Evolutionary conservation across 2,888 invertebrate genomes (phyloP), one percentile per base, ranked within the genome.

Genomic region (Lypha dubia): DNA sequence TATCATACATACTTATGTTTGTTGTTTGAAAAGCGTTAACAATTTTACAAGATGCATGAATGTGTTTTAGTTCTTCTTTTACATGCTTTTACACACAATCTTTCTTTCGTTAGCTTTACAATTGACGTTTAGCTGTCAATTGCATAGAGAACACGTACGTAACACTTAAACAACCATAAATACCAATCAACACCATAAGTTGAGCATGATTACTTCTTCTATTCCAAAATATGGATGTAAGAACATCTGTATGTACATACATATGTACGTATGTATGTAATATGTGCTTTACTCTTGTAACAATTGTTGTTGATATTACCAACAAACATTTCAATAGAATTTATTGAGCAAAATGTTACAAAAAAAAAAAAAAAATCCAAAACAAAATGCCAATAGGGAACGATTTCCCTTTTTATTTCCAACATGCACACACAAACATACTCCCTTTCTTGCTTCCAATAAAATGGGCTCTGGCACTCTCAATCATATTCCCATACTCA

Each of bases 151-250:
- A 84, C 85, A 83, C 83, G 79, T 79, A 85, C 82, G 58, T 70
- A 86, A 86, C 88, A 87, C 87, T 87, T 87, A 86, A 87, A 88
- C 86, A 83, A 86, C 90, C 88, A 91, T 91, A 91, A 91, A 91
- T 91, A 91, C 90, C 91, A 91, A 91, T 91, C 91, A 91, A 91
- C 90, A 88, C 89, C 91, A 91, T 90, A 88, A 89, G 89, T 88
- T 84, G 81, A 81, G 63, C 68, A 68, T 73, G 73, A 77, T 68
- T 76, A 60, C 62, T 56, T 15, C 38, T 35, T 44, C 38, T 32
- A 56, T 58, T 67, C 22, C 49, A 20, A 60, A 53, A 13, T 24
- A 46, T 11, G 13, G n/a, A 28, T 44, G 44, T 9, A 24, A 4
- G 46, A 3, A 17, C 20, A 20, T 38, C 5, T 22, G 22, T 22